Evolutionary conservation across 2,797 vertebrate genomes (phyloP).

Genomic region (Setipinna tenuifilis): DNA sequence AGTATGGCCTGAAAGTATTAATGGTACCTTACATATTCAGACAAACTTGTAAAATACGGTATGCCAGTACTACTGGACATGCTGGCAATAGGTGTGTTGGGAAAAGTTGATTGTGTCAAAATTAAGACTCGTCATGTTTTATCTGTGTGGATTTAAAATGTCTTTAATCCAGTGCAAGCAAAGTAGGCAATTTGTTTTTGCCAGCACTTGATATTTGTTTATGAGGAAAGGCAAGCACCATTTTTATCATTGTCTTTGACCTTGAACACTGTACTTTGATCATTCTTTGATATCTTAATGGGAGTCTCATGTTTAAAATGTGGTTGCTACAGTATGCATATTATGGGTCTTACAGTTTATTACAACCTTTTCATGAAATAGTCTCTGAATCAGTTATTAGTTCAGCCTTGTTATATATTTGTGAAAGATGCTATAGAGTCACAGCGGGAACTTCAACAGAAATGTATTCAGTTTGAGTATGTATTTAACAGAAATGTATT

Average conservation of each 20-base stretch:
- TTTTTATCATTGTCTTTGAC: not conserved
- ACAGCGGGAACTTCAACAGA: not conserved
- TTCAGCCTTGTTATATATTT: not conserved
- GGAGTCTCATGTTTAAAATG: not conserved
- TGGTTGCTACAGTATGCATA: not conserved
- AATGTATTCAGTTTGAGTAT: not conserved
- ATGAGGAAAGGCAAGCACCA: not conserved
- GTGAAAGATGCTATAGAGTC: not conserved
- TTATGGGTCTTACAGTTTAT: not conserved
- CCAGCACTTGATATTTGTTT: not conserved
- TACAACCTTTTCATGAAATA: not conserved
- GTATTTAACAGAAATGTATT: not conserved
- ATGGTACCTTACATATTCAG: not conserved
- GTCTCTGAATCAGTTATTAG: not conserved
- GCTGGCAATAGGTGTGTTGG: not conserved
- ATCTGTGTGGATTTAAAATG: not conserved
- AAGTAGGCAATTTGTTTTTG: not conserved
- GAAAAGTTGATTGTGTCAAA: not conserved
- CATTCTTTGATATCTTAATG: not conserved
- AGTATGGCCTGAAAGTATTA: not conserved
- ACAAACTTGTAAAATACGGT: too few relatives aligned
- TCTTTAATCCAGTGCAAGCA: not conserved
- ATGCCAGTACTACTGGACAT: too few relatives aligned
- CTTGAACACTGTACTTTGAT: not conserved
- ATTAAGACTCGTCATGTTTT: not conserved